Evolutionary conservation across 2,888 invertebrate species (phyloP).

Genomic region (Cyrtodaria siliqua): DNA sequence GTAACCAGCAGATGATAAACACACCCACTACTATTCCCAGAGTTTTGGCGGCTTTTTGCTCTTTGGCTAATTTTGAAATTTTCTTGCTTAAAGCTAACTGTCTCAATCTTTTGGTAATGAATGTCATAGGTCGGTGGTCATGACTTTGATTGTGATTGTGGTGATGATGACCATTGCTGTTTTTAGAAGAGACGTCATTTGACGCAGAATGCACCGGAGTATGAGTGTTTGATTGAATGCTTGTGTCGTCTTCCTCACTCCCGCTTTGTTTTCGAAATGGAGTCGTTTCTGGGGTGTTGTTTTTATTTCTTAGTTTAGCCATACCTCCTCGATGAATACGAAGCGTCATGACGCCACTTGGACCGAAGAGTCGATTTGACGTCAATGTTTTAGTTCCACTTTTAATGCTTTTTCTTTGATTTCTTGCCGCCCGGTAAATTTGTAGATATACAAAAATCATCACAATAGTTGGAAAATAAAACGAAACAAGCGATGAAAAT

Average conservation of each 20-base stretch:
- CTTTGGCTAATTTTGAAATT: constrained; percentile 97
- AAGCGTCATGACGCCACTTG: constrained; percentile 91
- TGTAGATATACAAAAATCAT: constrained; percentile 99
- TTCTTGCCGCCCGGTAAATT: constrained; percentile 97
- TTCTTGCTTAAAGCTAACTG: constrained; percentile 96
- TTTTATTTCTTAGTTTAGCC: constrained; percentile 80
- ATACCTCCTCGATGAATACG: constrained; percentile 96
- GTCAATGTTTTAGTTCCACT: constrained; percentile 92
- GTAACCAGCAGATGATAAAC: constrained; percentile 98
- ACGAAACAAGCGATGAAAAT: constrained; percentile 98
- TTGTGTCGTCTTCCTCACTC: constrained; percentile 67
- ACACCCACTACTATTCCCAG: constrained; percentile 98
- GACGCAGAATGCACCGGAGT: constrained; percentile 31
- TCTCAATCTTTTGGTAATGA: constrained; percentile 77
- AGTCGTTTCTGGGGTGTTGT: constrained; percentile 66
- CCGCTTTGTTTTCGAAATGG: constrained; percentile 72
- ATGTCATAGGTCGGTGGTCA: constrained; percentile 73
- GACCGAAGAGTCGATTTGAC: constrained; percentile 88
- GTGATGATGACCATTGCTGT: constrained; percentile 21
- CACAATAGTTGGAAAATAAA: constrained; percentile 97
- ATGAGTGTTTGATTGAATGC: constrained; percentile 17
- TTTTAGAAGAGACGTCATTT: constrained; percentile 20
- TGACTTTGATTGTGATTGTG: constrained; percentile 39
- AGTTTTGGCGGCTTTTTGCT: constrained; percentile 99
- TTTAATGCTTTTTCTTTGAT: constrained; percentile 95